A percentile compares a stretch with the other conserved stretches of the same genome.
Conservation (phyloP, 2,113 vertebrate genomes). For the Cottus gobio region DNA sequence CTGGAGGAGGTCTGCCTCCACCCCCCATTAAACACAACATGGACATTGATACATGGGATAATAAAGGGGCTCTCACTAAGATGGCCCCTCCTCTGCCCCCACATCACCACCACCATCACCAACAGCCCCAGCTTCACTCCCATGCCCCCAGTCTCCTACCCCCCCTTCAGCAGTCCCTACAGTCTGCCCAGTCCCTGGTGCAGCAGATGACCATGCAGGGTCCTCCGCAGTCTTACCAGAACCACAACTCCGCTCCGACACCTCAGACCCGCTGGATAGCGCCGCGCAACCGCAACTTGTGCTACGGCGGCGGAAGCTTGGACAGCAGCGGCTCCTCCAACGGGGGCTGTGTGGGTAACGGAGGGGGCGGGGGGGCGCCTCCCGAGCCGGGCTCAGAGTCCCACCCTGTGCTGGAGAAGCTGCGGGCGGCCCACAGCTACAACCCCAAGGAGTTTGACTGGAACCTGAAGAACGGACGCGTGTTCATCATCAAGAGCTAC, state of each 20-base stretch:
- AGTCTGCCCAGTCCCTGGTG: conserved; percentile 79
- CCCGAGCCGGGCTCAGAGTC: conserved; percentile 80
- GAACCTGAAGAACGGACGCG: conserved; percentile 93
- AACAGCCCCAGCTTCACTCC: conserved; percentile 77
- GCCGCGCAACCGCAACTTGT: conserved; percentile 91
- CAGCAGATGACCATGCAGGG: conserved; percentile 89
- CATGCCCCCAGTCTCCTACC: conserved; percentile 73
- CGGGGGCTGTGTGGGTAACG: conserved; percentile 74
- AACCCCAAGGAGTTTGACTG: conserved; percentile 98
- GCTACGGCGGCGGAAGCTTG: conserved; percentile 84
- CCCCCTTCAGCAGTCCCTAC: conserved; percentile 74
- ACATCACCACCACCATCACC: conserved; percentile 85
- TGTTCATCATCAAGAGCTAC: conserved; percentile 99
- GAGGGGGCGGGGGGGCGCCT: conserved; percentile 55
- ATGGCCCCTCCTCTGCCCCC: conserved; percentile 84
- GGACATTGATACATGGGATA: conserved; percentile 99
- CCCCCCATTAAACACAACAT: conserved; percentile 97
- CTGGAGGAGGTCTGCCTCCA: conserved; percentile 87
- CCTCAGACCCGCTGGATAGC: conserved; percentile 94
- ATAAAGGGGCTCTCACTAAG: conserved; percentile 90
- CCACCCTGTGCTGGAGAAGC: conserved; percentile 94
- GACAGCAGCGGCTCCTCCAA: conserved; percentile 83
- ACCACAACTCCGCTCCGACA: conserved; percentile 79
- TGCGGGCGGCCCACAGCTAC: conserved; percentile 96
- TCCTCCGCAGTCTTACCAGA: conserved; percentile 88